phyloP scores from a whole-genome alignment of 2,888 invertebrate genomes.

The Pristionchus maxplancki region DNA sequence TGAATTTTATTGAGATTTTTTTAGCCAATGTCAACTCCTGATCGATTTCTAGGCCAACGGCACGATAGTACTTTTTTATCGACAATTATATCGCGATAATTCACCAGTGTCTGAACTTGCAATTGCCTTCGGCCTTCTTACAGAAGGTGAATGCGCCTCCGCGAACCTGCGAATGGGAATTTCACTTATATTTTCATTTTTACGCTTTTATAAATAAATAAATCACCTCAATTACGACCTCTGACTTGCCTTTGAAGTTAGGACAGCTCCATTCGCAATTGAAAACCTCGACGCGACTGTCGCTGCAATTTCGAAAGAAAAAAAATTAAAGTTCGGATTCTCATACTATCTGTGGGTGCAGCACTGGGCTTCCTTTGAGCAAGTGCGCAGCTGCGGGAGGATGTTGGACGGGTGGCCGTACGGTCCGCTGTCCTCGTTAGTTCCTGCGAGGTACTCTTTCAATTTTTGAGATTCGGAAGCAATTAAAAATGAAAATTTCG shows the following conservation, averaged over 20 bases:
- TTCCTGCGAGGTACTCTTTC: not conserved
- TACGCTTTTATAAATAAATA: not conserved
- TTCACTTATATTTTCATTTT: not conserved
- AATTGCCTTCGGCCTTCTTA: not conserved
- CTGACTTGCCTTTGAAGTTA: not conserved
- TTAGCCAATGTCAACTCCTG: too few relatives aligned
- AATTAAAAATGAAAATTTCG: not conserved
- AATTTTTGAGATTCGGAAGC: not conserved
- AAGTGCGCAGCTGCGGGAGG: not conserved
- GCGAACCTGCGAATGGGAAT: not conserved
- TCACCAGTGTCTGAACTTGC: not conserved
- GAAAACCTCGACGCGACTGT: not conserved
- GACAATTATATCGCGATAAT: not conserved
- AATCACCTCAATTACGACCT: not conserved
- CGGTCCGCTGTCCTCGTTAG: not conserved
- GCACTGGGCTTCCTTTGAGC: not conserved
- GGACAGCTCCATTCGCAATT: not conserved
- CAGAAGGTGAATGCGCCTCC: not conserved
- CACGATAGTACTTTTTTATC: not conserved
- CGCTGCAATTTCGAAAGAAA: too few relatives aligned
- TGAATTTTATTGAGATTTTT: too few relatives aligned
- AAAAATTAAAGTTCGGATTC: too few relatives aligned
- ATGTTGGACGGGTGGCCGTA: not conserved
- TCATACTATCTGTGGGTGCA: not conserved
- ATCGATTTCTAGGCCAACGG: too few relatives aligned